phyloP scores from a whole-genome alignment of 2,797 vertebrate species.

The Tadarida brasiliensis region DNA sequence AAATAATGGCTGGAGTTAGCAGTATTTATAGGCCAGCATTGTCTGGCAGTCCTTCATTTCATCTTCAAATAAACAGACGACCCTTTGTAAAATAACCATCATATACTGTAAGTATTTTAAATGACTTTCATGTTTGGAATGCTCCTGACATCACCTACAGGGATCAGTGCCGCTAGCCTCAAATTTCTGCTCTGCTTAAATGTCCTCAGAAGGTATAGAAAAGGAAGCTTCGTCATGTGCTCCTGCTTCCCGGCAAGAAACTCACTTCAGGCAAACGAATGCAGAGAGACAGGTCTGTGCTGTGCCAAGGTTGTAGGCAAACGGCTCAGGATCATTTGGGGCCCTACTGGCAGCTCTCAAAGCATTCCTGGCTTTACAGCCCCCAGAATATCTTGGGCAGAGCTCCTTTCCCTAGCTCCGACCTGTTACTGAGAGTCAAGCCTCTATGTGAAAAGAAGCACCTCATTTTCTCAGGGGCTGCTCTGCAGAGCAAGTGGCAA shows the following conservation, averaged over 20 bases:
- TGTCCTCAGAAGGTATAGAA: background rate
- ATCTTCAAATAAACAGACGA: conserved; percentile 67
- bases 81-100: conserved; percentile 52
- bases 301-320: conserved; percentile 54
- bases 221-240: background rate
- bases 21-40: conserved; percentile 67
- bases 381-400: conserved; percentile 81
- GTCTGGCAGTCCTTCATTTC: conserved; percentile 53
- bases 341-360: conserved; percentile 72
- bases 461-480: conserved; percentile 72
- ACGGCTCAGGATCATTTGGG: conserved; percentile 70
- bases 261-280: conserved; percentile 62
- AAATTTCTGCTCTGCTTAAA: background rate
- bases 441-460: conserved; percentile 77
- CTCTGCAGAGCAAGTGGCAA: conserved; percentile 83
- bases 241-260: conserved; percentile 60
- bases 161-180: background rate
- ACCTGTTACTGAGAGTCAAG: conserved; percentile 84
- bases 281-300: conserved; percentile 63
- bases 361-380: conserved; percentile 82
- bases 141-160: background rate
- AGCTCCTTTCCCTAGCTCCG: conserved; percentile 78
- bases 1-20: conserved; percentile 66
- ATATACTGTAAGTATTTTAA: conserved; percentile 49
- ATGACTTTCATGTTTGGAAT: background rate